A percentile compares a stretch with the other conserved stretches of the same genome.
These are phyloP conservation scores for Nemoura dubitans DNA, from an alignment of 2,888 invertebrate genomes.

Conservation along the genomic window DNA sequence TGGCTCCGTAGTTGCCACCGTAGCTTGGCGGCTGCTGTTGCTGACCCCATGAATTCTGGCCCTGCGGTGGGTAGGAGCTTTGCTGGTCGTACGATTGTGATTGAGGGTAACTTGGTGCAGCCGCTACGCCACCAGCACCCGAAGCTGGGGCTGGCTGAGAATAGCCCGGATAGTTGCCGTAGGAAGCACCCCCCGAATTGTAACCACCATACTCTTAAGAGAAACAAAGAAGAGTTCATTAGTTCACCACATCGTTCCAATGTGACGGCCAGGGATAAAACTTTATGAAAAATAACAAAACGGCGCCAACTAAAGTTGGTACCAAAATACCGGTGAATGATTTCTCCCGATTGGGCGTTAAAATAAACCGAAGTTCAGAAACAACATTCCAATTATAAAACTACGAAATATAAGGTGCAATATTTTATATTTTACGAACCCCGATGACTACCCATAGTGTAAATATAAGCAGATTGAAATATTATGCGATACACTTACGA, in stretches of 20 bases:
- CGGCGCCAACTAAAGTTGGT: background rate
- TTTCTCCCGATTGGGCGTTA: background rate
- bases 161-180: slow-evolving; percentile 51
- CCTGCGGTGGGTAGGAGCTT: slow-evolving; percentile 48
- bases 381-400: background rate
- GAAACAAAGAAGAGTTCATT: background rate
- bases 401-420: background rate
- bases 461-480: slow-evolving; percentile 30
- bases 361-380: background rate
- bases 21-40: slow-evolving; percentile 43
- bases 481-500: slow-evolving; percentile 46
- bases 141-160: slow-evolving; percentile 51
- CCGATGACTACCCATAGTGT: background rate
- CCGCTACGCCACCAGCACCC: slow-evolving; percentile 47
- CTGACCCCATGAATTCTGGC: slow-evolving; percentile 49
- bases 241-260: background rate
- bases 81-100: slow-evolving; percentile 50
- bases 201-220: slow-evolving; percentile 52
- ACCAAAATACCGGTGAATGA: background rate
- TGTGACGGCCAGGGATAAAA: background rate
- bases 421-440: background rate
- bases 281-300: background rate
- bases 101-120: slow-evolving; percentile 49
- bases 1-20: slow-evolving; percentile 46
- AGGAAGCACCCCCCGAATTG: slow-evolving; percentile 50